Percentiles rank a stretch among this genome's conserved stretches.
Evolutionary conservation across 2,113 vertebrate species (phyloP).

Genomic region (Narcine bancroftii): DNA sequence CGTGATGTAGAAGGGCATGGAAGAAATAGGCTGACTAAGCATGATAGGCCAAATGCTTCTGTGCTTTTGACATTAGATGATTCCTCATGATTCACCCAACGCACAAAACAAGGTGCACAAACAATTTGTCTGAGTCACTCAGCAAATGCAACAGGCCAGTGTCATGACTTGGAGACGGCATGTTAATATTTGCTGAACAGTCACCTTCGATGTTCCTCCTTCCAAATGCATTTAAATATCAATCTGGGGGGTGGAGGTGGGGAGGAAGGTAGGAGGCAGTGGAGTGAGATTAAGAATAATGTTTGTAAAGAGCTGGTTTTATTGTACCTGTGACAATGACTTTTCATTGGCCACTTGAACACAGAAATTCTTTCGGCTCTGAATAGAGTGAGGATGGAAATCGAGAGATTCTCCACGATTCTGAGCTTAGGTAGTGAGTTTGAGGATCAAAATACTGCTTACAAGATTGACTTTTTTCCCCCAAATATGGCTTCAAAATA

Average conservation of each 20-base stretch:
- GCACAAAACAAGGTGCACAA: not conserved
- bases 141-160: not conserved
- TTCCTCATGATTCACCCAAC: not conserved
- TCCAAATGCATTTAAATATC: not conserved
- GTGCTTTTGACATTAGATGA: not conserved
- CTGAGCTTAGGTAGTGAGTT: not conserved
- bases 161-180: not conserved
- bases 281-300: not conserved
- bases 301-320: too few relatives aligned
- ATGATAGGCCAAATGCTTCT: not conserved
- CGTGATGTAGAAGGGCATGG: too few relatives aligned
- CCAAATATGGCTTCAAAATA: too few relatives aligned
- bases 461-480: too few relatives aligned
- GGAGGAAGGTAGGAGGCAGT: too few relatives aligned
- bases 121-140: not conserved
- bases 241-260: not conserved
- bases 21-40: too few relatives aligned
- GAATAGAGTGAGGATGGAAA: not conserved
- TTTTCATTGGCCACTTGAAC: not conserved
- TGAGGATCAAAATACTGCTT: too few relatives aligned
- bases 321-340: not conserved
- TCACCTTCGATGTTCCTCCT: not conserved
- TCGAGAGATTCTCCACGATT: not conserved
- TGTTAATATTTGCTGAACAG: too few relatives aligned
- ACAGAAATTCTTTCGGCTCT: not conserved